phyloP scores from a whole-genome alignment of 35 echinoderm and acorn worm species.

The Patiria miniata region DNA sequence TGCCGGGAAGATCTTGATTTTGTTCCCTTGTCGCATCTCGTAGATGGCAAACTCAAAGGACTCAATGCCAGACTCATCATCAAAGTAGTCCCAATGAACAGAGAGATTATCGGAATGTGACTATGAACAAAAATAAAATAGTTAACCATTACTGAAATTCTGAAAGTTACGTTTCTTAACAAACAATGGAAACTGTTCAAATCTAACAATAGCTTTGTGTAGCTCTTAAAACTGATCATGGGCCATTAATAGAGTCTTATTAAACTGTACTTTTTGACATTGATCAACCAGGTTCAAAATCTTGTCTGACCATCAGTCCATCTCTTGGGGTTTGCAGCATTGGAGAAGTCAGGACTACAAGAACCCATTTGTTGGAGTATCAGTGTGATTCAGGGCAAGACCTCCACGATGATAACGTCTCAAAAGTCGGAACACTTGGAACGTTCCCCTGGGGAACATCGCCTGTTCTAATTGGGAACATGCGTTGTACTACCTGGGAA shows the following conservation, averaged over 20 bases:
- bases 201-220: no score
- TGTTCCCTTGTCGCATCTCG: constrained; percentile 29
- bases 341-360: constrained; percentile 45
- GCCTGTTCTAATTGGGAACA: no score
- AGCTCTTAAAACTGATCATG: no score
- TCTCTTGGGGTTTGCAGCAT: constrained; percentile 36
- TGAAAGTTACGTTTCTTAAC: neutral
- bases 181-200: neutral
- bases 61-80: constrained; percentile 33
- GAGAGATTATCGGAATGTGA: constrained; percentile 7
- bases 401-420: no score
- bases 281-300: constrained; percentile 34
- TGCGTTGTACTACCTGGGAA: no score
- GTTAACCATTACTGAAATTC: neutral
- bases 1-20: constrained; percentile 30
- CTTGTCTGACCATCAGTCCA: constrained; percentile 15
- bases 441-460: no score
- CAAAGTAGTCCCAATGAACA: constrained; percentile 27
- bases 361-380: constrained; percentile 24
- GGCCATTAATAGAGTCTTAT: no score
- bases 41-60: neutral
- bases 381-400: neutral
- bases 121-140: constrained; percentile 4
- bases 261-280: no score
- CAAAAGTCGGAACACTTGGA: no score